phyloP scores from a whole-genome alignment of 2,113 vertebrate genomes.

The Alaudala cheleensis region DNA sequence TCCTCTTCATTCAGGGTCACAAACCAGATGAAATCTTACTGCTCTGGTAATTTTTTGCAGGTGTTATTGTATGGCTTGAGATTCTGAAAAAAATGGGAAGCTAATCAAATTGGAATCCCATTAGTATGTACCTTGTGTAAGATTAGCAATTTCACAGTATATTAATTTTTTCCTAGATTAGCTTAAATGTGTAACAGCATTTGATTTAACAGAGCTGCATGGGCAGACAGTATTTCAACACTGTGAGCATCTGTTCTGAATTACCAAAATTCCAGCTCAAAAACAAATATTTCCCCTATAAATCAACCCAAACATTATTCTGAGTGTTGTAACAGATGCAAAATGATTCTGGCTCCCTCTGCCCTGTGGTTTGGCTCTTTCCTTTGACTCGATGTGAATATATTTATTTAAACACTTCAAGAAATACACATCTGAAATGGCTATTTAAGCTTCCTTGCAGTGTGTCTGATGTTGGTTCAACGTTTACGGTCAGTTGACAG shows the following conservation, averaged over 20 bases:
- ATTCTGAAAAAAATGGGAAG: neutral
- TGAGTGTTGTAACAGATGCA: slow-evolving; percentile 39
- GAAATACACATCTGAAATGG: slow-evolving; percentile 23
- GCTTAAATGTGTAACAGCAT: neutral
- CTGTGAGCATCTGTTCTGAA: slow-evolving; percentile 62
- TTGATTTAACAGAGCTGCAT: neutral
- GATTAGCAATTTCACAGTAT: neutral
- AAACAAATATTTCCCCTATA: slow-evolving; percentile 66
- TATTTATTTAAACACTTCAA: slow-evolving; percentile 66
- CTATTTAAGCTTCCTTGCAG: neutral
- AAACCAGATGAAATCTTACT: neutral
- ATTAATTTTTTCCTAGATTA: slow-evolving; percentile 4
- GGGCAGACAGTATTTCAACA: slow-evolving; percentile 31
- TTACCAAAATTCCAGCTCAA: slow-evolving; percentile 61
- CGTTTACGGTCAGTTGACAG: slow-evolving; percentile 20
- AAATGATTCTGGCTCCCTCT: slow-evolving; percentile 16
- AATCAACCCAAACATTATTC: slow-evolving; percentile 28
- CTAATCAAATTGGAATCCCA: neutral
- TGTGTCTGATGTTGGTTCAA: neutral
- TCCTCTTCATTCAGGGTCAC: neutral
- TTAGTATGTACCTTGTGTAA: neutral
- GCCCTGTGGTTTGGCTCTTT: slow-evolving; percentile 30
- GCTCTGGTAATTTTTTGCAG: neutral
- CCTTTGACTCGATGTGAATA: slow-evolving; percentile 36
- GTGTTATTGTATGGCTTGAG: neutral